These are phyloP conservation scores for Drosophila vallismaia DNA, from an alignment of 2,888 invertebrate genomes.

Conservation along the genomic window DNA sequence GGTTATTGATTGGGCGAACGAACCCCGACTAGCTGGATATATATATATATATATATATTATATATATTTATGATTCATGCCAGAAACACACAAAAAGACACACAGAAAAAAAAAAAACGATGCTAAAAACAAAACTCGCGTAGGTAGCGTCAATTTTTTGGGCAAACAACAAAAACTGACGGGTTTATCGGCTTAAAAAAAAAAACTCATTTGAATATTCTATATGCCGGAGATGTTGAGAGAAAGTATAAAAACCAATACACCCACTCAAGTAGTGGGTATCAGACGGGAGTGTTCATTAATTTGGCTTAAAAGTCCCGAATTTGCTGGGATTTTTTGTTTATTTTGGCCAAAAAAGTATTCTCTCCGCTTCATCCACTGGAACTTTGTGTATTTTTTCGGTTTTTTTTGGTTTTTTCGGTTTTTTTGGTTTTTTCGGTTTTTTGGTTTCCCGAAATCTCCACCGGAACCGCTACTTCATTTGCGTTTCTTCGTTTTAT, in stretches of 20 bases:
- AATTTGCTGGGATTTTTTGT: constrained; percentile 48
- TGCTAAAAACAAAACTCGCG: constrained; percentile 72
- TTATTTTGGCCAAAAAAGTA: constrained; percentile 22
- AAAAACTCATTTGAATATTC: neutral
- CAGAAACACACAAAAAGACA: constrained; percentile 4
- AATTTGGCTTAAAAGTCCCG: constrained; percentile 68
- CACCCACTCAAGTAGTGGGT: constrained; percentile 10
- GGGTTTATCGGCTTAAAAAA: constrained; percentile 2
- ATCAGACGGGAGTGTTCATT: constrained; percentile 54
- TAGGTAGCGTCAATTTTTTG: constrained; percentile 75
- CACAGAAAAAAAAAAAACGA: constrained; percentile 42
- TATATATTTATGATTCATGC: constrained; percentile 56
- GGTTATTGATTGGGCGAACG: constrained; percentile 67
- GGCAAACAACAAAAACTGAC: constrained; percentile 53
- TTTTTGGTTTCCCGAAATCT: constrained; percentile 34
- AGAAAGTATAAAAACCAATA: neutral
- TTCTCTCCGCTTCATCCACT: constrained; percentile 9
- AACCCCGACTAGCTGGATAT: constrained; percentile 1
- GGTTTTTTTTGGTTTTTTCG: neutral
- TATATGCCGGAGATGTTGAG: neutral
- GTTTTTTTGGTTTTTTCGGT: constrained; percentile 12
- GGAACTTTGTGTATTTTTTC: constrained; percentile 14
- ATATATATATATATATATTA: neutral
- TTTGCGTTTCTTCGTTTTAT: too few relatives aligned
- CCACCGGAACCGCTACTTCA: constrained; percentile 58